Evolutionary conservation across 2,888 invertebrate genomes (phyloP), one percentile per base, ranked within the genome.

Genomic region (Apodemia hepburni): DNA sequence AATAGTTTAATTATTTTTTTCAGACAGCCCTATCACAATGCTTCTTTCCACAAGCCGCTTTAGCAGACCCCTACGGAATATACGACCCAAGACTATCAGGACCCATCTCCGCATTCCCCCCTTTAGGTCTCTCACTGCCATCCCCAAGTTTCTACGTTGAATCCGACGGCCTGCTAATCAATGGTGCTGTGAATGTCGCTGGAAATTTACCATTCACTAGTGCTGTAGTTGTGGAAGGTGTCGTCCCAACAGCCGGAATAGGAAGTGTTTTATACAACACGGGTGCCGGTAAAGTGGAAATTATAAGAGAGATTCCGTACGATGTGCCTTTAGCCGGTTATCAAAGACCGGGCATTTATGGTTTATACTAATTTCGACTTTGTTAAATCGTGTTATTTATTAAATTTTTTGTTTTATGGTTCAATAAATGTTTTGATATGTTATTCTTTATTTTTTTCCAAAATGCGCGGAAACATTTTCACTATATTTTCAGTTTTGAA

Each of bases 131-230:
- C n/a, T 57, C 61, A 11, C 47, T 73, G 51, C 73, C 72, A 18
- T 22, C 65, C 1, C 70, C 72, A 0, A 66, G 64, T 8, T 67
- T 73, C 58, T 67, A 64, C 27, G 65, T 73, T 42, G 59, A 71
- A 15, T 72, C 81, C 1, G 80, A 80, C 1, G 67, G 75, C 11
- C 64, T 81, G 38, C 51, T 76, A 0, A 76, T 79, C 18, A 75
- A 75, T 29, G 80, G 80, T 2, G 63, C 66, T 9, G 73, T 80
- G 9, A 62, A 72, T 4, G 80, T 80, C 0, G 59, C 66, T 3
- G 80, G 80, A 0, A 73, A 67, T 0, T 58, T 80, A 47, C 80
- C 80, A 1, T 79, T 80, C 64, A 57, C 73, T 8, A 74, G 79
- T 29, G 71, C 79, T 1, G 77, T 81, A 12, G 70, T 70, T n/a